Percentiles rank a stretch among this genome's conserved stretches.
These are phyloP conservation scores for Oreochromis grahami DNA, from an alignment of 2,797 vertebrate species.

Conservation along the genomic window DNA sequence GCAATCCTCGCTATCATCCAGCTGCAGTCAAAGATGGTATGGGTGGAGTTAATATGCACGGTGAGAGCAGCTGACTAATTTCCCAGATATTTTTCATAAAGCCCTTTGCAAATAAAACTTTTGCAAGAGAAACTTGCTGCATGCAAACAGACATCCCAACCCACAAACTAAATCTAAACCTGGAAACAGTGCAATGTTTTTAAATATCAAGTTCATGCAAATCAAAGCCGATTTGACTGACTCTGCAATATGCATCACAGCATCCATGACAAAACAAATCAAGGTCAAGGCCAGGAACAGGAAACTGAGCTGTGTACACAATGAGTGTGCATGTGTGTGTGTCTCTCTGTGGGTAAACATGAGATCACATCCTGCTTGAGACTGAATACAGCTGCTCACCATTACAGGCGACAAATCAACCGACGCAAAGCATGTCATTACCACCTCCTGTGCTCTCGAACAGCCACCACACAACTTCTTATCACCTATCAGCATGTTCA, in stretches of 20 bases:
- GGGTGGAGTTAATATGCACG: background rate
- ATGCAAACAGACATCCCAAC: background rate
- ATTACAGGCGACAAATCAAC: constrained; percentile 37
- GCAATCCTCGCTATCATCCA: background rate
- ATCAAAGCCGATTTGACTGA: background rate
- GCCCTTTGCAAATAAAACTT: background rate
- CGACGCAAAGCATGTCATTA: constrained; percentile 23
- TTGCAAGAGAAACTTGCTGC: background rate
- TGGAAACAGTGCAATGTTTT: background rate
- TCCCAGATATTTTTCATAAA: background rate
- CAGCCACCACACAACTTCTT: background rate
- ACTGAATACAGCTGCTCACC: constrained; percentile 42
- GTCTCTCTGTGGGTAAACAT: constrained; percentile 13
- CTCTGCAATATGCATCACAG: background rate
- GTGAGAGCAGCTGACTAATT: background rate
- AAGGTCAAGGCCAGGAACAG: constrained; percentile 7
- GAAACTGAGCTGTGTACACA: constrained; percentile 1
- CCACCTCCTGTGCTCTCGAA: constrained; percentile 8
- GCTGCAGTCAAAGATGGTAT: background rate
- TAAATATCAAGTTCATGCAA: background rate
- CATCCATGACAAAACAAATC: constrained; percentile 15
- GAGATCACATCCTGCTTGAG: constrained; percentile 42
- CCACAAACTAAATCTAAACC: background rate
- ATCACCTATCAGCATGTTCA: constrained; percentile 4
- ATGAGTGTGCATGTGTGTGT: background rate